These are phyloP conservation scores for Equus quagga DNA, from an alignment of 2,113 vertebrate genomes.

Conservation along the genomic window DNA sequence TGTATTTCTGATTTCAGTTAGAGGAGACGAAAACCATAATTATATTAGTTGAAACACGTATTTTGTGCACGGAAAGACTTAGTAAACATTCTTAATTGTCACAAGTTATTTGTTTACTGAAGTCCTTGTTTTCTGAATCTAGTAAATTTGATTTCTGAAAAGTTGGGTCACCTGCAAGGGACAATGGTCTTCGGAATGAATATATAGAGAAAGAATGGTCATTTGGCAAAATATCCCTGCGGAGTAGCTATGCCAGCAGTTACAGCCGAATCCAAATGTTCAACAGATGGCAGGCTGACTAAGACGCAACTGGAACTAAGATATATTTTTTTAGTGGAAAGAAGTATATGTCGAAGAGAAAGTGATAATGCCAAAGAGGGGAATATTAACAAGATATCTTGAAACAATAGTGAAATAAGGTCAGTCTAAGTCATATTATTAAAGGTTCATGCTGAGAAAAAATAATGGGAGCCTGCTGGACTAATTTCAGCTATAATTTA, in stretches of 20 bases:
- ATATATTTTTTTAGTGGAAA: constrained; percentile 35
- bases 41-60: constrained; percentile 30
- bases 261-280: constrained; percentile 82
- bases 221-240: constrained; percentile 75
- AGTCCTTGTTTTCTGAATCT: constrained; percentile 45
- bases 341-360: constrained; percentile 72
- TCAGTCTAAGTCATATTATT: constrained; percentile 86
- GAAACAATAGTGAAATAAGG: constrained; percentile 85
- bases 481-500: constrained; percentile 89
- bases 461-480: constrained; percentile 88
- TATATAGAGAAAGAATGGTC: constrained; percentile 73
- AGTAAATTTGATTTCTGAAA: background rate
- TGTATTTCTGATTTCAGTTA: constrained; percentile 62
- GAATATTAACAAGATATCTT: constrained; percentile 82
- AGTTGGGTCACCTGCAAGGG: background rate
- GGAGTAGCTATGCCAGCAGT: constrained; percentile 69
- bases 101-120: constrained; percentile 31
- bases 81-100: constrained; percentile 56
- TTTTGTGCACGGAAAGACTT: constrained; percentile 23
- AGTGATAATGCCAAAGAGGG: constrained; percentile 71
- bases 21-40: background rate
- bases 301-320: constrained; percentile 83
- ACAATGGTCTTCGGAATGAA: constrained; percentile 71
- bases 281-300: constrained; percentile 85
- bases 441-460: constrained; percentile 84